Percentiles rank a stretch among this genome's conserved stretches.
Conservation (phyloP, 2,888 invertebrate genomes). For the Oxyteleia sp. region DNA sequence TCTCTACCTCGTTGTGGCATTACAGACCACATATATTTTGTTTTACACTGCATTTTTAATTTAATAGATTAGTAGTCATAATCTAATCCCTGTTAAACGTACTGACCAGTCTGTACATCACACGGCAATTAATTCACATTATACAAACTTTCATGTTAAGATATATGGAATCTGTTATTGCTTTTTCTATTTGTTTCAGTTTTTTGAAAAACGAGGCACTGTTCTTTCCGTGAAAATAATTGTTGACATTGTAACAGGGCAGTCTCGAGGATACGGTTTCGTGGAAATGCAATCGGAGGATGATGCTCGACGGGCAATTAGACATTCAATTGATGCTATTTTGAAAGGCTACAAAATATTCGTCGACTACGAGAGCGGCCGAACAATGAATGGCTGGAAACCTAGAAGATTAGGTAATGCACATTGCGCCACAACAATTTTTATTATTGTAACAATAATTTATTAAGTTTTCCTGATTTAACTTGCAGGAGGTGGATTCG, state of each 20-base stretch:
- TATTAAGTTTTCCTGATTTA: constrained; percentile 14
- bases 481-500: constrained; percentile 93
- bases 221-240: constrained; percentile 89
- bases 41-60: no score
- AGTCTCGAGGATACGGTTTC: constrained; percentile 94
- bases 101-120: no score
- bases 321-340: constrained; percentile 89
- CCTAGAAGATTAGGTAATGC: constrained; percentile 92
- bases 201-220: constrained; percentile 90
- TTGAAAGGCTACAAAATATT: constrained; percentile 92
- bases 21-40: no score
- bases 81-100: no score
- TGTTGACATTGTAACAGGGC: constrained; percentile 94
- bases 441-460: constrained; percentile 7
- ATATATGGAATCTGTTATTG: no score
- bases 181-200: no score
- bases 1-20: no score
- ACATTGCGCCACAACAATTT: not conserved
- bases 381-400: constrained; percentile 93
- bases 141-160: no score
- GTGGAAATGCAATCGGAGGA: constrained; percentile 92
- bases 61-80: no score
- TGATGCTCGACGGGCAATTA: constrained; percentile 90
- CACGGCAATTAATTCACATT: no score
- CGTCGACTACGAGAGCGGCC: constrained; percentile 93